Conservation (phyloP, 37 sponge, comb jelly and placozoan genomes). For the Oscarella lobularis region DNA sequence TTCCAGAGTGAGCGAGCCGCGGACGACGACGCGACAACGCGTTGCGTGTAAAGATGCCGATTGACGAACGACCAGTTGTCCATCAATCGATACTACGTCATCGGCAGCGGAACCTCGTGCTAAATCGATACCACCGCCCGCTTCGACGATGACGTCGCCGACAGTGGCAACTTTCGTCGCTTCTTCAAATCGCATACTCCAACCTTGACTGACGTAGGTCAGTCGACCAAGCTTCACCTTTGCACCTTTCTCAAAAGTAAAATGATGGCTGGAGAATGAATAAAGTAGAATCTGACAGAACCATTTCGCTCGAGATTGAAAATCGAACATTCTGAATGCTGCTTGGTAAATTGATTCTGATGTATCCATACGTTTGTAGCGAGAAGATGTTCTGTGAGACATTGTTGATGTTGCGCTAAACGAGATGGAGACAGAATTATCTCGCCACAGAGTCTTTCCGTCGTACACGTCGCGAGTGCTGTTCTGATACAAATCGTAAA, state of each 20-base stretch:
- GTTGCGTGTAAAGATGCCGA: neutral
- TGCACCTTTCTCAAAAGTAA: neutral
- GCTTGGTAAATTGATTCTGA: neutral
- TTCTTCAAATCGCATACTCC: neutral
- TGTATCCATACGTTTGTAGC: neutral
- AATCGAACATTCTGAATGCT: no score
- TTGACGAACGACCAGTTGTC: neutral
- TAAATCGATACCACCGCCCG: neutral
- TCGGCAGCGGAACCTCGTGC: no score
- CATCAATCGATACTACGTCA: constrained; percentile 1
- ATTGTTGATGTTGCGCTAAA: no score
- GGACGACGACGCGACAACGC: neutral
- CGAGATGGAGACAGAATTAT: neutral
- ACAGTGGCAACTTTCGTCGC: neutral
- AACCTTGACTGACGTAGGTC: neutral
- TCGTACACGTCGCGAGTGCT: neutral
- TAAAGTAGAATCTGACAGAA: neutral
- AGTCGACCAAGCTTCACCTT: neutral
- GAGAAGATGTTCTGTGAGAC: no score
- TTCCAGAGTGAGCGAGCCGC: neutral
- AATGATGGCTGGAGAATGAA: neutral
- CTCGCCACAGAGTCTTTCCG: neutral
- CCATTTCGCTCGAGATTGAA: neutral
- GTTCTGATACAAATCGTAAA: neutral
- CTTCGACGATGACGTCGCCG: neutral